phyloP scores from a whole-genome alignment of 1,140 invertebrate species.

The Tetraneura akinire region DNA sequence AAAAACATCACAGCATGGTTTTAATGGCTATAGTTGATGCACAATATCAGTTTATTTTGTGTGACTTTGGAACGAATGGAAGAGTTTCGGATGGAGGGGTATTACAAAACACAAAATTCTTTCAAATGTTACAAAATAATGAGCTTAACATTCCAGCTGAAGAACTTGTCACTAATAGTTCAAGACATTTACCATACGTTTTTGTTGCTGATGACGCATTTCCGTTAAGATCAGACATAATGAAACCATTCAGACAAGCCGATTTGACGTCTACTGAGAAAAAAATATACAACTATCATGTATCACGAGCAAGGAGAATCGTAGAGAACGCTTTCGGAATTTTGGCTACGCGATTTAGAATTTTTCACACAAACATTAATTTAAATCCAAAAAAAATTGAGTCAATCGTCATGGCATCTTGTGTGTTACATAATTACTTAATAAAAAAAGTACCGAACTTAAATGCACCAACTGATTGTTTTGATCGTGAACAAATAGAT shows the following conservation, averaged over 20 bases:
- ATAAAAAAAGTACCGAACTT: constrained; percentile 26
- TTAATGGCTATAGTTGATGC: constrained; percentile 53
- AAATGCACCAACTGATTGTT: neutral
- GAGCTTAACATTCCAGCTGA: constrained; percentile 56
- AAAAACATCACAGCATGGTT: constrained; percentile 56
- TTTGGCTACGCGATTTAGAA: constrained; percentile 29
- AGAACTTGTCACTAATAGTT: constrained; percentile 56
- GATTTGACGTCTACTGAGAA: constrained; percentile 8
- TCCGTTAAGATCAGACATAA: constrained; percentile 14
- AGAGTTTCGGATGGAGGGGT: constrained; percentile 58
- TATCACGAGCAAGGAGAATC: too few species aligned
- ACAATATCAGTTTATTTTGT: constrained; percentile 53
- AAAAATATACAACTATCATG: constrained; percentile 44
- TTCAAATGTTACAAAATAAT: constrained; percentile 53
- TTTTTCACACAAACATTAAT: constrained; percentile 41
- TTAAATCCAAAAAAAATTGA: constrained; percentile 54
- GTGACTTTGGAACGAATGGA: constrained; percentile 52
- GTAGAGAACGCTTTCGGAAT: constrained; percentile 23
- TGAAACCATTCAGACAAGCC: constrained; percentile 29
- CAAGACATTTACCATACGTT: constrained; percentile 52
- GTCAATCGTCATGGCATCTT: constrained; percentile 54
- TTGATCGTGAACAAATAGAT: constrained; percentile 1
- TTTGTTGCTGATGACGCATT: constrained; percentile 43
- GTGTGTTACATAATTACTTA: constrained; percentile 56
- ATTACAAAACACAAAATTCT: constrained; percentile 56